Percentiles rank a stretch among this genome's conserved stretches.
Evolutionary conservation across 2,888 invertebrate genomes (phyloP).

Genomic region (Ophioninae sp.): DNA sequence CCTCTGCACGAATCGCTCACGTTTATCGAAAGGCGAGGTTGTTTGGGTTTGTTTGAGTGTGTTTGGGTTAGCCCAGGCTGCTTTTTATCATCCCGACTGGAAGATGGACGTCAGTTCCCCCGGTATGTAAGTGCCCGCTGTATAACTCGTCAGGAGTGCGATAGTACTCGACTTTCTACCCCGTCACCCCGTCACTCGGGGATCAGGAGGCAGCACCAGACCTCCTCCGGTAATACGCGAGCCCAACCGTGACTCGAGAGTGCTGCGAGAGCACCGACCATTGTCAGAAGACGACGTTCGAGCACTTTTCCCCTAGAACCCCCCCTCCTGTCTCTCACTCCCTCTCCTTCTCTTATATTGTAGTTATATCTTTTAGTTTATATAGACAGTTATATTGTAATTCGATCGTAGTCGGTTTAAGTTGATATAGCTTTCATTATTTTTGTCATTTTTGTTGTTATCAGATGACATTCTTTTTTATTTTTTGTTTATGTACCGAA

Average conservation of each 20-base stretch:
- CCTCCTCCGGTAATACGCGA: constrained; percentile 42
- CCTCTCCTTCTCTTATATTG: no score
- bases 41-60: not conserved
- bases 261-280: constrained; percentile 69
- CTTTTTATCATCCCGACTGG: constrained; percentile 68
- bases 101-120: constrained; percentile 46
- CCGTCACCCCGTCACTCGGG: constrained; percentile 17
- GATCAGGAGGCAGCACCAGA: constrained; percentile 24
- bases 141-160: constrained; percentile 31
- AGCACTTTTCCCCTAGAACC: constrained; percentile 66
- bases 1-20: no score
- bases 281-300: constrained; percentile 74
- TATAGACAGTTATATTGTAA: no score
- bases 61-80: constrained; percentile 56
- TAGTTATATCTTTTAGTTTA: no score
- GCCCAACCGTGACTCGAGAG: constrained; percentile 53
- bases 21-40: no score
- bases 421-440: no score
- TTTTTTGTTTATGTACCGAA: no score
- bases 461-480: no score
- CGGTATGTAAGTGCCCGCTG: constrained; percentile 14
- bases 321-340: not conserved
- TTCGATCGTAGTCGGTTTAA: no score
- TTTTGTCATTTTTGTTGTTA: no score
- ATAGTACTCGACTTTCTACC: constrained; percentile 53